phyloP scores from a whole-genome alignment of 1,140 invertebrate species.

The Catajapyx aquilonaris region DNA sequence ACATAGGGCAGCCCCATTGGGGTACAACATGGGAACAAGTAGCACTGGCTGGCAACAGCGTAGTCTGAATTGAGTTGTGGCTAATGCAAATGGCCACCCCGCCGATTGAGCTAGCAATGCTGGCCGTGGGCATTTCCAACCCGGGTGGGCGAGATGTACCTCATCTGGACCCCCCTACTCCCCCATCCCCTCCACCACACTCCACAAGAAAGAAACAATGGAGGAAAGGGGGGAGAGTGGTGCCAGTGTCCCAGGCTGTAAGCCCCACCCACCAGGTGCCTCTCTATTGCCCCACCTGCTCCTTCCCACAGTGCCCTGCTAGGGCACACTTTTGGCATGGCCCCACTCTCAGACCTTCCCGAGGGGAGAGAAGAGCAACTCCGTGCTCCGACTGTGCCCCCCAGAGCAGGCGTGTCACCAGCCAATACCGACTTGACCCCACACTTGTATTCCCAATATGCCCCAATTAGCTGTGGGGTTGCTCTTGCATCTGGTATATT shows the following conservation, averaged over 20 bases:
- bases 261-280: background rate
- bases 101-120: background rate
- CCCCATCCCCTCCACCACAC: background rate
- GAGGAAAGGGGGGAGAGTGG: background rate
- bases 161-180: too few species aligned
- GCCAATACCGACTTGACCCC: too few species aligned
- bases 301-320: background rate
- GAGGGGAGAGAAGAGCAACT: background rate
- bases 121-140: background rate
- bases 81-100: background rate
- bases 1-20: too few species aligned
- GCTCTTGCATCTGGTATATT: too few species aligned
- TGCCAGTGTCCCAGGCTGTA: too few species aligned
- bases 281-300: background rate
- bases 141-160: background rate
- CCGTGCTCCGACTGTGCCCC: background rate
- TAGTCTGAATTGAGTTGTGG: slow-evolving; percentile 1
- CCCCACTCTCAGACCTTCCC: background rate
- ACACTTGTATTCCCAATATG: too few species aligned
- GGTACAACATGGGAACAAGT: too few species aligned
- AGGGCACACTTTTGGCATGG: background rate
- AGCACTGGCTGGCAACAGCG: background rate
- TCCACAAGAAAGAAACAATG: background rate
- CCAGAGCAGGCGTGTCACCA: background rate
- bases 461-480: too few species aligned